Evolutionary conservation across 2,888 invertebrate genomes (phyloP).

Genomic region (Nephrotoma appendiculata): DNA sequence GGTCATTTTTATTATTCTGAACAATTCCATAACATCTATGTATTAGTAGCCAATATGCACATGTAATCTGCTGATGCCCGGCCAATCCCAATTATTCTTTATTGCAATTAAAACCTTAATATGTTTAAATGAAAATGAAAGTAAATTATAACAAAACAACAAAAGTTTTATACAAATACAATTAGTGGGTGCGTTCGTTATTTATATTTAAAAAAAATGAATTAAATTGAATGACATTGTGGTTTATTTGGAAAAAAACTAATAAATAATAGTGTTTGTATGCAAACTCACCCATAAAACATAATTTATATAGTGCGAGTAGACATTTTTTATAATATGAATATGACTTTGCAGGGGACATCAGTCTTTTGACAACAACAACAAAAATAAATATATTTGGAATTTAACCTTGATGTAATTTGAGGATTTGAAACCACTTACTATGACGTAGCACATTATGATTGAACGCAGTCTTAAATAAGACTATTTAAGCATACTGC

Average conservation of each 20-base stretch:
- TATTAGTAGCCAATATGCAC: not conserved
- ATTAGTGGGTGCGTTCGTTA: not conserved
- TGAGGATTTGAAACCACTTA: no score
- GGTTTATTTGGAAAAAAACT: not conserved
- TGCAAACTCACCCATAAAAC: not conserved
- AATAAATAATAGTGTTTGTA: not conserved
- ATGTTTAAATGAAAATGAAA: not conserved
- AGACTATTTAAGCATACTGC: no score
- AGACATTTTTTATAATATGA: no score
- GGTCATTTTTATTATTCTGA: not conserved
- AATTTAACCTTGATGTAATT: no score
- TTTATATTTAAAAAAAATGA: not conserved
- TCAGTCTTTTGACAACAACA: no score
- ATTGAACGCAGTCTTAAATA: no score
- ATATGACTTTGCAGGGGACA: no score
- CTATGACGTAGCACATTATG: no score
- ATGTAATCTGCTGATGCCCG: not conserved
- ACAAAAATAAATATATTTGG: no score
- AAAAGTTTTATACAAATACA: not conserved
- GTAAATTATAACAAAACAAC: not conserved
- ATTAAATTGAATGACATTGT: not conserved
- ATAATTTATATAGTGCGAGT: not conserved
- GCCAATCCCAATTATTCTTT: not conserved
- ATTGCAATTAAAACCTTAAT: not conserved
- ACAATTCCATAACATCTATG: not conserved